Conservation (phyloP, 2,113 vertebrate genomes). For the Spea bombifrons region DNA sequence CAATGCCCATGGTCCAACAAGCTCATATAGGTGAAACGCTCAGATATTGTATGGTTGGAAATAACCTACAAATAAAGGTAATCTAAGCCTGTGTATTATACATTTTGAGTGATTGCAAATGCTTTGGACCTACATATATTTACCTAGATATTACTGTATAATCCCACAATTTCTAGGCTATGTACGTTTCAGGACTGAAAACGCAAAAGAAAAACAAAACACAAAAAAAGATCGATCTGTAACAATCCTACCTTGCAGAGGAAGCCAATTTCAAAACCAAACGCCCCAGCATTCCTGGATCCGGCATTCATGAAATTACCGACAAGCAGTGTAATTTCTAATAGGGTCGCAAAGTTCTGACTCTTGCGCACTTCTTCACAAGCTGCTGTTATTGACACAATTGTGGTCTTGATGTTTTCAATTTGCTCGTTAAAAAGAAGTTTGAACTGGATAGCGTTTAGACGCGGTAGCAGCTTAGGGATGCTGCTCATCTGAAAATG, state of each 20-base stretch:
- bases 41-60: too few species aligned
- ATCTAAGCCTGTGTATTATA: too few species aligned
- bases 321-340: constrained; percentile 78
- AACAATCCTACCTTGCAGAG: constrained; percentile 71
- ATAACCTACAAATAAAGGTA: too few species aligned
- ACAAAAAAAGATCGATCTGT: too few species aligned
- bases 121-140: too few species aligned
- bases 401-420: constrained; percentile 86
- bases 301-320: constrained; percentile 91
- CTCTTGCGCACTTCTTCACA: constrained; percentile 84
- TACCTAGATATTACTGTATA: too few species aligned
- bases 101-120: too few species aligned
- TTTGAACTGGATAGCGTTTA: constrained; percentile 80
- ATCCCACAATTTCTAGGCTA: too few species aligned
- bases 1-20: too few species aligned
- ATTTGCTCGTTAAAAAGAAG: constrained; percentile 87
- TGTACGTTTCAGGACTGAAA: too few species aligned
- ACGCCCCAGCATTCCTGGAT: constrained; percentile 83
- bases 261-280: constrained; percentile 81
- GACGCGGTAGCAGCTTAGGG: constrained; percentile 71
- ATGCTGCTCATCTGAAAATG: constrained; percentile 77
- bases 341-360: constrained; percentile 70
- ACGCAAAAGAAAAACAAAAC: too few species aligned
- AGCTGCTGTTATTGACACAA: constrained; percentile 85
- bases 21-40: too few species aligned